Conservation (phyloP, 2,888 invertebrate species). For the Aphidoletes aphidimyza region DNA sequence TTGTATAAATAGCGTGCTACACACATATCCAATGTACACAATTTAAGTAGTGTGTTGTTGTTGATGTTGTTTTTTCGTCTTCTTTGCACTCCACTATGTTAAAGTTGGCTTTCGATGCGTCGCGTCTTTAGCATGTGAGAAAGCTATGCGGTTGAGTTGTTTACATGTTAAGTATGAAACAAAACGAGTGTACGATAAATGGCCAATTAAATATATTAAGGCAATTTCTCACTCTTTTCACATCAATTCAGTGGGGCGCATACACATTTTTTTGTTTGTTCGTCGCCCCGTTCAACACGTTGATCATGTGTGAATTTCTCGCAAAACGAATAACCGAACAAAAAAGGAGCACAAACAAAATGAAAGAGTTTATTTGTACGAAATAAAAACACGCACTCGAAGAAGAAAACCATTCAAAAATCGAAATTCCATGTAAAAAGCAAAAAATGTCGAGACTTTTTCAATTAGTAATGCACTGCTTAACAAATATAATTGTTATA, state of each 20-base stretch:
- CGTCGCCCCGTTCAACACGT: neutral
- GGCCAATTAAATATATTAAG: constrained; percentile 49
- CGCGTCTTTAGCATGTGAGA: neutral
- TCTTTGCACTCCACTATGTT: neutral
- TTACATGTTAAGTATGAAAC: constrained; percentile 18
- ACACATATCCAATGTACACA: too few species aligned
- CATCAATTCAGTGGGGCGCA: constrained; percentile 51
- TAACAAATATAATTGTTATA: constrained; percentile 46
- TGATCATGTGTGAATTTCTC: constrained; percentile 34
- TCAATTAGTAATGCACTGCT: constrained; percentile 49
- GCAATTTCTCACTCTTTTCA: constrained; percentile 42
- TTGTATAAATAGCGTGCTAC: neutral
- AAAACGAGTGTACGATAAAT: constrained; percentile 47
- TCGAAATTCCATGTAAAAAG: neutral
- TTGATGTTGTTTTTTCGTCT: neutral
- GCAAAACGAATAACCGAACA: constrained; percentile 17
- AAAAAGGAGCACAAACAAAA: constrained; percentile 30
- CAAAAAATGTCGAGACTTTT: constrained; percentile 45
- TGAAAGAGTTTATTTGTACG: constrained; percentile 15
- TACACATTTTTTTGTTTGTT: neutral
- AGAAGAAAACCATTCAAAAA: constrained; percentile 5
- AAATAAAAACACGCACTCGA: neutral
- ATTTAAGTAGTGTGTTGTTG: neutral
- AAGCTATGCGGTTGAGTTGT: constrained; percentile 35
- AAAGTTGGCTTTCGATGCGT: neutral